Evolutionary conservation across 2,797 vertebrate species (phyloP).

Genomic region (Podarcis lilfordi): DNA sequence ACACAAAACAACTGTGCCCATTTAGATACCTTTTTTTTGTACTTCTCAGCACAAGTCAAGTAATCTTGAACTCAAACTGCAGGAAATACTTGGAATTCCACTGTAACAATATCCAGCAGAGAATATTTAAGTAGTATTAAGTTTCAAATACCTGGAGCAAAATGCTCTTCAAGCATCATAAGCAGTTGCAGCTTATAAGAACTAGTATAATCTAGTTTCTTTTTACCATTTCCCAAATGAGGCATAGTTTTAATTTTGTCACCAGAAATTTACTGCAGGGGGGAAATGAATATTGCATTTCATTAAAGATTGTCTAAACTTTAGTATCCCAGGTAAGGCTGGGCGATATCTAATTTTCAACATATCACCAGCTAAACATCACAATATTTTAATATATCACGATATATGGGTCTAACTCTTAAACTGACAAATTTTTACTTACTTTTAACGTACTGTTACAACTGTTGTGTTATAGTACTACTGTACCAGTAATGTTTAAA

Average conservation of each 20-base stretch:
- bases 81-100: constrained; percentile 76
- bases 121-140: constrained; percentile 74
- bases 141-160: constrained; percentile 72
- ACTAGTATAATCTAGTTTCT: constrained; percentile 60
- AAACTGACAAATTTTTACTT: no score
- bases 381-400: no score
- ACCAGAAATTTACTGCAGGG: constrained; percentile 66
- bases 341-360: no score
- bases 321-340: background rate
- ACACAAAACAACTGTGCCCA: constrained; percentile 60
- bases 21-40: constrained; percentile 65
- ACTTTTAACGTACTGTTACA: no score
- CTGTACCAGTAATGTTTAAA: no score
- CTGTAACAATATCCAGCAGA: constrained; percentile 73
- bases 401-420: no score
- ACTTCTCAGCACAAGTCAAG: constrained; percentile 66
- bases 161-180: constrained; percentile 53
- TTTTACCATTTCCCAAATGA: constrained; percentile 64
- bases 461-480: no score
- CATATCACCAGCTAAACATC: no score
- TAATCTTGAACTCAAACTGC: constrained; percentile 74
- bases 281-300: constrained; percentile 67
- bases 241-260: constrained; percentile 68
- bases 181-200: constrained; percentile 61
- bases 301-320: constrained; percentile 58